phyloP scores from a whole-genome alignment of 1,140 invertebrate species.

The Aphidius ervi region DNA sequence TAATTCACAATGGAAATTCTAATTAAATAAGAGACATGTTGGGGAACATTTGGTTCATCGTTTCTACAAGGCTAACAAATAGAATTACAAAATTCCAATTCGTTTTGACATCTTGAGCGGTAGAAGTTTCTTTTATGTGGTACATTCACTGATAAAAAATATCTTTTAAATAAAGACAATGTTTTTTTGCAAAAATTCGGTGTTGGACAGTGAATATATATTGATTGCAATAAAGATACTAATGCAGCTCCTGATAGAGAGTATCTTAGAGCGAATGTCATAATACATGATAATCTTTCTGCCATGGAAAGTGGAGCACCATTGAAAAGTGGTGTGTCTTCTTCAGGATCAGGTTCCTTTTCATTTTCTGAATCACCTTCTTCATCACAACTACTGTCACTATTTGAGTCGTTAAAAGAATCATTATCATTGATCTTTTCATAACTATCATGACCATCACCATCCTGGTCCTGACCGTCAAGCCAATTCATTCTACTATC shows the following conservation, averaged over 20 bases:
- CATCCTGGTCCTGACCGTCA: no score
- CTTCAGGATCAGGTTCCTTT: no score
- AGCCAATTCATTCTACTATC: no score
- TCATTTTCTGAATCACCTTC: no score
- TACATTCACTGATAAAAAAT: constrained; percentile 8
- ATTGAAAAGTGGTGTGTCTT: constrained; percentile 13
- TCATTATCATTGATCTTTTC: no score
- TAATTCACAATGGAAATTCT: constrained; percentile 11
- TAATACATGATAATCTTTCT: constrained; percentile 14
- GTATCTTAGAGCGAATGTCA: constrained; percentile 12
- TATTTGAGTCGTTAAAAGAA: no score
- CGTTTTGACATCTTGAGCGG: constrained; percentile 8
- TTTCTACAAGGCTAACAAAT: not conserved
- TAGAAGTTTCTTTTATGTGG: constrained; percentile 11
- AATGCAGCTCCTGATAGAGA: constrained; percentile 11
- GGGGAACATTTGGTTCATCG: not conserved
- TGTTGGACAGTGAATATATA: constrained; percentile 5
- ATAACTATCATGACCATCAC: no score
- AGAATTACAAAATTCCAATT: not conserved
- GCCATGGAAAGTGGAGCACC: constrained; percentile 12
- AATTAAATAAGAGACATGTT: constrained; percentile 11
- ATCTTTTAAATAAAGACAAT: constrained; percentile 17
- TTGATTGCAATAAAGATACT: constrained; percentile 1
- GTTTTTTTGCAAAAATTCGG: constrained; percentile 9
- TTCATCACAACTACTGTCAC: no score